Conservation (phyloP, 2,888 invertebrate species). For the Ecliptopera silaceata region DNA sequence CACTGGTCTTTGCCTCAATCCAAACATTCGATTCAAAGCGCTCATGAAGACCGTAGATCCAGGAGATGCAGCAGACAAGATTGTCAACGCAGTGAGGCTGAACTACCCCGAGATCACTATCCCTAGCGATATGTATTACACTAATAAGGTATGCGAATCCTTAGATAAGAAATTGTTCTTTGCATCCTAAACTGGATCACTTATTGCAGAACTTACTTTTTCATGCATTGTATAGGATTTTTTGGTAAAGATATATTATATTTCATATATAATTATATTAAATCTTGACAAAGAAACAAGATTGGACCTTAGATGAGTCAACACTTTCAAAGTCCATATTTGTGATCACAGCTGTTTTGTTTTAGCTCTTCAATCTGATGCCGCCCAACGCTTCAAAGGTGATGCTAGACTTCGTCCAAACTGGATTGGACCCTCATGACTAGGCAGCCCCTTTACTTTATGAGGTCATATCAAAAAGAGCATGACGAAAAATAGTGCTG, state of each 20-base stretch:
- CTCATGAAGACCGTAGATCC: conserved; percentile 84
- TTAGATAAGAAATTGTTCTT: background rate
- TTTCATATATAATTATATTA: too few species aligned
- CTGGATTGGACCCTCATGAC: conserved; percentile 83
- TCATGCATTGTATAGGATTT: too few species aligned
- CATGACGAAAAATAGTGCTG: background rate
- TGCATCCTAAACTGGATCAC: background rate
- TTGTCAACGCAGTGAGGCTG: conserved; percentile 86
- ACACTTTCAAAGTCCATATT: too few species aligned
- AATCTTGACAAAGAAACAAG: too few species aligned
- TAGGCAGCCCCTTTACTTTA: conserved; percentile 23
- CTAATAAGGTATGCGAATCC: conserved; percentile 72
- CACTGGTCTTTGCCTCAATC: conserved; percentile 91
- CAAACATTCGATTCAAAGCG: conserved; percentile 85
- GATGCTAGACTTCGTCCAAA: conserved; percentile 83
- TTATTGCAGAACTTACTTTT: background rate
- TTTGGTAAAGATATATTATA: too few species aligned
- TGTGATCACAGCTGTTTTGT: conserved; percentile 3
- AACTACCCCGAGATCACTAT: conserved; percentile 83
- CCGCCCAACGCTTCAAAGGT: conserved; percentile 72
- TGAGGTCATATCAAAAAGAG: background rate
- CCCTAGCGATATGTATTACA: conserved; percentile 80
- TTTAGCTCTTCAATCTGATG: conserved; percentile 73
- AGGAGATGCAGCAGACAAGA: conserved; percentile 84
- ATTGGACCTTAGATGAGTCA: too few species aligned